A percentile compares a stretch with the other conserved stretches of the same genome.
Evolutionary conservation across 2,888 invertebrate species (phyloP).

Genomic region (Drosophila maculinotata): DNA sequence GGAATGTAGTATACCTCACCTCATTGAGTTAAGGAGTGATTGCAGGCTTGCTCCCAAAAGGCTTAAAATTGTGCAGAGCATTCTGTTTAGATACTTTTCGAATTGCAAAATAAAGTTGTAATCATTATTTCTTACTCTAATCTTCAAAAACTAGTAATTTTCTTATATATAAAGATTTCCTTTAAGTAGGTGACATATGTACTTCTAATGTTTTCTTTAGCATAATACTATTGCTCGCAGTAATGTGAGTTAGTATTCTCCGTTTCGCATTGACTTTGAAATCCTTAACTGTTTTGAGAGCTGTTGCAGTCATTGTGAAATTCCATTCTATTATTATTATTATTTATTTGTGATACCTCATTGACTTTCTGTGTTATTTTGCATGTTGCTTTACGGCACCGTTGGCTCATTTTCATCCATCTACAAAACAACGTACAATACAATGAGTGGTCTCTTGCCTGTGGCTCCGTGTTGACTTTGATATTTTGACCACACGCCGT

Average conservation of each 20-base stretch:
- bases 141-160: too few relatives aligned
- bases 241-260: conserved; percentile 14
- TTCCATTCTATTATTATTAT: conserved; percentile 46
- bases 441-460: conserved; percentile 12
- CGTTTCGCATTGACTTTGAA: conserved; percentile 1
- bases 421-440: too few relatives aligned
- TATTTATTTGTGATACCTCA: conserved; percentile 56
- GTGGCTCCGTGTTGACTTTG: conserved; percentile 40
- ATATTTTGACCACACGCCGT: conserved; percentile 61
- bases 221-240: not conserved
- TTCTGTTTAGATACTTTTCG: too few relatives aligned
- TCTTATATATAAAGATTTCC: not conserved
- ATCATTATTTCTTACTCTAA: too few relatives aligned
- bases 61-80: not conserved
- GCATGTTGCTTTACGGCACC: conserved; percentile 35
- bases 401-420: not conserved
- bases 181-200: conserved; percentile 9
- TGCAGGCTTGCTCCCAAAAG: not conserved
- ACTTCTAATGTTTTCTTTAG: not conserved
- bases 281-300: conserved; percentile 47
- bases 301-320: conserved; percentile 43
- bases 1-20: conserved; percentile 32
- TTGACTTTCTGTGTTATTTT: conserved; percentile 54
- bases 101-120: too few relatives aligned
- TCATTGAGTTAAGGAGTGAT: conserved; percentile 1